Conservation (phyloP, 2,888 invertebrate genomes). For the Steinernema carpocapsae region DNA sequence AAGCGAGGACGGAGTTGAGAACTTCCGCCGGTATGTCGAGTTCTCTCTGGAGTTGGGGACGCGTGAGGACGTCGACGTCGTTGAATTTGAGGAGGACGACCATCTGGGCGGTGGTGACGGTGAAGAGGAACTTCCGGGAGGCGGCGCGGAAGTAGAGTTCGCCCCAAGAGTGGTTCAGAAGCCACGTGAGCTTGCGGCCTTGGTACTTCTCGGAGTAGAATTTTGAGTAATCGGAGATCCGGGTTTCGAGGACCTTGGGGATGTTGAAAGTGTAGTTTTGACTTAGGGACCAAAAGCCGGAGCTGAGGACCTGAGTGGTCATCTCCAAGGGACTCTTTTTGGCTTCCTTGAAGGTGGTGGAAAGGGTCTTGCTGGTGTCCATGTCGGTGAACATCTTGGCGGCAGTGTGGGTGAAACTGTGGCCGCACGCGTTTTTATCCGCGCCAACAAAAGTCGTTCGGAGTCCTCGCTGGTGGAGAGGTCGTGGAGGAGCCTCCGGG, state of each 20-base stretch:
- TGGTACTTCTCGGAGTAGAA: constrained; percentile 79
- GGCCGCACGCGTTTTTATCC: constrained; percentile 5
- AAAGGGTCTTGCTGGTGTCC: background rate
- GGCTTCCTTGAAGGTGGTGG: background rate
- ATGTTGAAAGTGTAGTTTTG: constrained; percentile 43
- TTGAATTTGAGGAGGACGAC: constrained; percentile 18
- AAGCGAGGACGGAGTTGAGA: background rate
- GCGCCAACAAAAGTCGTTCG: background rate
- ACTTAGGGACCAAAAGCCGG: constrained; percentile 87
- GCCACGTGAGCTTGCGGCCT: constrained; percentile 95
- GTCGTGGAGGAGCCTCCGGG: background rate
- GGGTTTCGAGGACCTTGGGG: constrained; percentile 41
- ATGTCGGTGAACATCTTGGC: constrained; percentile 24
- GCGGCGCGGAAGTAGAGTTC: constrained; percentile 36
- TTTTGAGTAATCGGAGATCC: constrained; percentile 41
- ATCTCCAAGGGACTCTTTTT: background rate
- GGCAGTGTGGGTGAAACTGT: background rate
- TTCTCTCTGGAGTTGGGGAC: background rate
- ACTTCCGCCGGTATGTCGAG: background rate
- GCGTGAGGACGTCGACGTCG: background rate
- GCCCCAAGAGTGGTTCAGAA: constrained; percentile 50
- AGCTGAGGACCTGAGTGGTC: background rate
- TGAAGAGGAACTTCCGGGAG: background rate
- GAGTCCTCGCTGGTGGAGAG: constrained; percentile 3
- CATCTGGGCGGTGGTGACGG: background rate